phyloP scores from a whole-genome alignment of 2,797 vertebrate species.

The Karalla daura region DNA sequence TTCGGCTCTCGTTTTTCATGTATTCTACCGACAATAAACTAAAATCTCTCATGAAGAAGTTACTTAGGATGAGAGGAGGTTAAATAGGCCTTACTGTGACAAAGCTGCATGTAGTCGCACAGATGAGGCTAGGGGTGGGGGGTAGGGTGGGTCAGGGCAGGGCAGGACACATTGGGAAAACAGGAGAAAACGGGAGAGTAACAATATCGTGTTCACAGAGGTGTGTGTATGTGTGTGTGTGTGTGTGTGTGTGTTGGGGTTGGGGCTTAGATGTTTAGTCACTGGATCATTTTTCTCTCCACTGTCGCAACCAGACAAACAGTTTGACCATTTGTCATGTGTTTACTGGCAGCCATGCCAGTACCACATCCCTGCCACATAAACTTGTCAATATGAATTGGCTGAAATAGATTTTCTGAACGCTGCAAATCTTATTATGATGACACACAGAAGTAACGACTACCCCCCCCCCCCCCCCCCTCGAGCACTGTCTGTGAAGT shows the following conservation, averaged over 20 bases:
- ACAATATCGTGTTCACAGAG: background rate
- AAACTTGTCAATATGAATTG: conserved; percentile 15
- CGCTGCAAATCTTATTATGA: conserved; percentile 20
- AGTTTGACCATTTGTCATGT: conserved; percentile 24
- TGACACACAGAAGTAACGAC: conserved; percentile 37
- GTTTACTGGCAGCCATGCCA: conserved; percentile 11
- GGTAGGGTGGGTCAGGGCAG: conserved; percentile 5
- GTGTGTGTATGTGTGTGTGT: no score
- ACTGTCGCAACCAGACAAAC: background rate
- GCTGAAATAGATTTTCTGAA: conserved; percentile 26
- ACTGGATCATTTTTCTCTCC: conserved; percentile 3
- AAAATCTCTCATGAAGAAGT: conserved; percentile 70
- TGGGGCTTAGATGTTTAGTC: background rate
- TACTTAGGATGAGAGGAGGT: conserved; percentile 75
- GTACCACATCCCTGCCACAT: conserved; percentile 1
- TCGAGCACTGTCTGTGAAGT: conserved; percentile 30
- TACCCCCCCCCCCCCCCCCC: conserved; percentile 9
- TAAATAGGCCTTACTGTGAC: conserved; percentile 76
- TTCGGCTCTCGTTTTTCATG: conserved; percentile 66
- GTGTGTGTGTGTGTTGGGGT: no score
- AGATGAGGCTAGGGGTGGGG: conserved; percentile 51
- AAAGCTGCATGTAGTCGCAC: conserved; percentile 66
- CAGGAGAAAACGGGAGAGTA: conserved; percentile 22
- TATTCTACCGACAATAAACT: conserved; percentile 66
- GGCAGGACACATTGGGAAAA: conserved; percentile 13